phyloP scores from a whole-genome alignment of 2,888 invertebrate species.

The Leptinotarsa tumamoca region DNA sequence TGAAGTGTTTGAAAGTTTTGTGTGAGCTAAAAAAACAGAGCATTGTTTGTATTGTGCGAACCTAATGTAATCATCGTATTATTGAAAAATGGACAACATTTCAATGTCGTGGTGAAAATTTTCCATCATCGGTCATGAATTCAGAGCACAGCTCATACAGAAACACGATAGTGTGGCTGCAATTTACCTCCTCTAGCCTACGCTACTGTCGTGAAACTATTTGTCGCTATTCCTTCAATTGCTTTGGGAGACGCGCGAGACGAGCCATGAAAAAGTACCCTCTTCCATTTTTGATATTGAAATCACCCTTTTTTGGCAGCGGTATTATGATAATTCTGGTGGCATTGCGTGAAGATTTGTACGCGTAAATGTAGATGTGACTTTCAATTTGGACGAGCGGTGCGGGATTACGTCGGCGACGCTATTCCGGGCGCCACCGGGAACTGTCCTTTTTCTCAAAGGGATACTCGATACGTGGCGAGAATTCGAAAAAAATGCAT shows the following conservation, averaged over 20 bases:
- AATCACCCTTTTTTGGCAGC: constrained; percentile 25
- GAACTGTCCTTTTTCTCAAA: constrained; percentile 26
- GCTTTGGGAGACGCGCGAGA: constrained; percentile 30
- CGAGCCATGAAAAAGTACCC: constrained; percentile 52
- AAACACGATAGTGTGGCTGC: too few species aligned
- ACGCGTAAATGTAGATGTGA: constrained; percentile 65
- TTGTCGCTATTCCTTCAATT: constrained; percentile 41
- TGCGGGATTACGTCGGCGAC: constrained; percentile 67
- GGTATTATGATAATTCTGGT: constrained; percentile 65
- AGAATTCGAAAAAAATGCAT: constrained; percentile 63
- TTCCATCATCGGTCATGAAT: too few species aligned
- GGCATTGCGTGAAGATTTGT: constrained; percentile 63
- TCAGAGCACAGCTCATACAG: too few species aligned
- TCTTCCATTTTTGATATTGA: constrained; percentile 57
- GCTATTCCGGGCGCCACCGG: constrained; percentile 64
- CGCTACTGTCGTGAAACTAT: constrained; percentile 42
- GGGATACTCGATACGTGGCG: constrained; percentile 59
- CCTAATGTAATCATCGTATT: too few species aligned
- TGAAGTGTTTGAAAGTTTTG: too few species aligned
- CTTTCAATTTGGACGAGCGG: constrained; percentile 63
- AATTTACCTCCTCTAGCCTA: neutral
- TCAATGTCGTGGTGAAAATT: too few species aligned
- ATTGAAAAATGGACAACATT: too few species aligned
- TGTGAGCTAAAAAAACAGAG: too few species aligned
- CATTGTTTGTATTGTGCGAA: too few species aligned